Evolutionary conservation across 2,888 invertebrate species (phyloP).

Genomic region (Alcis repandata): DNA sequence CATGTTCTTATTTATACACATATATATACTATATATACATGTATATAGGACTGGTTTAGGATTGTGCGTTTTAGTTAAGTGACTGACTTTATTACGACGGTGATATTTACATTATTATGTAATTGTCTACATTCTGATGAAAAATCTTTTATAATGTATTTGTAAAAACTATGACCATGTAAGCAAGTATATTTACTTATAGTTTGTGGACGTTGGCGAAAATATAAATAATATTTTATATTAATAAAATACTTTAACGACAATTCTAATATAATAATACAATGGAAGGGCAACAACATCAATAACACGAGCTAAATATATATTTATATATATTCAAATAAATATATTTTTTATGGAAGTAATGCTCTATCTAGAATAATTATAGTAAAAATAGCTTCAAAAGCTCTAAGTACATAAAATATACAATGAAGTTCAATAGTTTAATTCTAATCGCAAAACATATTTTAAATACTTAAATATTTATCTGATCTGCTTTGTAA

Average conservation of each 20-base stretch:
- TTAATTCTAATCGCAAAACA: neutral
- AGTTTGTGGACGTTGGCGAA: conserved; percentile 5
- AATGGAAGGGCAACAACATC: conserved; percentile 58
- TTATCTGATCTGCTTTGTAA: neutral
- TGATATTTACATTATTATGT: neutral
- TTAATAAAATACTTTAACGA: conserved; percentile 9
- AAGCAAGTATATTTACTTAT: neutral
- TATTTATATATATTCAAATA: conserved; percentile 37
- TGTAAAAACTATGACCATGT: neutral
- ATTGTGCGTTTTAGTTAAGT: conserved; percentile 68
- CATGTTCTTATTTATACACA: conserved; percentile 42
- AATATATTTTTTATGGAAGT: conserved; percentile 10
- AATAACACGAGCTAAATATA: conserved; percentile 52
- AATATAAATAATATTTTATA: conserved; percentile 10
- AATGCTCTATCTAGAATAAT: conserved; percentile 2
- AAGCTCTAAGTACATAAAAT: conserved; percentile 5
- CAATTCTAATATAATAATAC: conserved; percentile 37
- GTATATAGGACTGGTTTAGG: conserved; percentile 59
- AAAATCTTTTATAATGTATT: no score
- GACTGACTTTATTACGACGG: neutral
- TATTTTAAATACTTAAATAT: neutral
- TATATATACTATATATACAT: conserved; percentile 43
- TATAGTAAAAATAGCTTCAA: conserved; percentile 9
- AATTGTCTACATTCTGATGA: no score
- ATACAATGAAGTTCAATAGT: neutral